These are phyloP conservation scores for Falco columbarius DNA, from an alignment of 2,797 vertebrate genomes.

Conservation along the genomic window DNA sequence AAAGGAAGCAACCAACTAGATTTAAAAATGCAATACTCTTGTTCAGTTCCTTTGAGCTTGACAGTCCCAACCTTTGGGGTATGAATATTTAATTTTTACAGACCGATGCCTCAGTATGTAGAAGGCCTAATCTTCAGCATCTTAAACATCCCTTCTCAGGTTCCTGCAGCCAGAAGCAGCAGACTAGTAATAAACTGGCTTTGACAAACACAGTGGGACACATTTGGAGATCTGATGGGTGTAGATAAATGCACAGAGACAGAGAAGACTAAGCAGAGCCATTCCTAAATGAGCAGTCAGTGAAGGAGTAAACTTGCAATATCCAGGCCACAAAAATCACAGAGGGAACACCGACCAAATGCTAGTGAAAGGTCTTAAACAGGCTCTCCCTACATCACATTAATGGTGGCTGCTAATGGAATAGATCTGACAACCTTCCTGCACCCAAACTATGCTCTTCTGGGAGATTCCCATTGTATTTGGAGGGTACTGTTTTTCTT, in stretches of 20 bases:
- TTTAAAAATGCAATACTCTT: background rate
- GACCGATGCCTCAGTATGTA: background rate
- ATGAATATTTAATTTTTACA: constrained; percentile 16
- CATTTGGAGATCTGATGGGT: background rate
- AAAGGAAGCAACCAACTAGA: background rate
- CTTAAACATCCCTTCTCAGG: background rate
- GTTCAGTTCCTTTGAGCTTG: background rate
- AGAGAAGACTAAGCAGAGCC: background rate
- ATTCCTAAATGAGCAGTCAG: background rate
- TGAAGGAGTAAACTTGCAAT: background rate
- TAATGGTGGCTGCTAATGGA: background rate
- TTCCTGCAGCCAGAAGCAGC: background rate
- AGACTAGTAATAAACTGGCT: background rate
- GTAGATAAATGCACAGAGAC: background rate
- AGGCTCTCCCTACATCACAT: background rate
- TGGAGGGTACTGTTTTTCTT: background rate
- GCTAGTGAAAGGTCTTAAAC: background rate
- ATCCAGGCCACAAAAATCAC: background rate
- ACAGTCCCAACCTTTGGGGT: background rate
- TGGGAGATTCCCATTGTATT: background rate
- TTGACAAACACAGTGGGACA: background rate
- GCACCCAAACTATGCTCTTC: background rate
- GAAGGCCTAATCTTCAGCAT: background rate
- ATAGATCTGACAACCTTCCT: background rate
- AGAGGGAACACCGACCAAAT: background rate